Evolutionary conservation across 2,113 vertebrate genomes (phyloP).

Genomic region (Pluvialis apricaria): DNA sequence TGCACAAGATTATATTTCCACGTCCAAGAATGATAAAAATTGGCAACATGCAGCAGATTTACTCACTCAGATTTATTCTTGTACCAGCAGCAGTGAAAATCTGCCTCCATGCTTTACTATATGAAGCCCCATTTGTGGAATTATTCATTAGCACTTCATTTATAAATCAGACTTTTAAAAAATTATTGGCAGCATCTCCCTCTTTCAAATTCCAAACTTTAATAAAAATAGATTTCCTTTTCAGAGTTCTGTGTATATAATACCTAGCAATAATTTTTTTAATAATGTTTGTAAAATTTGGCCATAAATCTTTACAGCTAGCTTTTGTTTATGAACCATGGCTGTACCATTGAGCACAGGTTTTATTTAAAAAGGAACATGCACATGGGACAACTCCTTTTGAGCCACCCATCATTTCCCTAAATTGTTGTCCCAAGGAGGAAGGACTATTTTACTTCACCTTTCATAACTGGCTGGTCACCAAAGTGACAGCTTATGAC

Average conservation of each 20-base stretch:
- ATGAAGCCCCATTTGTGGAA: conserved; percentile 53
- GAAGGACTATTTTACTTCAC: neutral
- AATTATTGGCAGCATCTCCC: conserved; percentile 20
- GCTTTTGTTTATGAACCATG: neutral
- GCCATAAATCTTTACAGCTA: neutral
- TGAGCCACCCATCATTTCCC: neutral
- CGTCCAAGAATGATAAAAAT: conserved; percentile 16
- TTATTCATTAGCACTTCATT: conserved; percentile 62
- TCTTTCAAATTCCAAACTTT: conserved; percentile 25
- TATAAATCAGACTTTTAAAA: conserved; percentile 60
- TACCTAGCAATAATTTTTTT: neutral
- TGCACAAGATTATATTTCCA: conserved; percentile 19
- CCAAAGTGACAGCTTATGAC: neutral
- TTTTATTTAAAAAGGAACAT: neutral
- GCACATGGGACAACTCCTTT: neutral
- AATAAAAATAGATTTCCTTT: conserved; percentile 35
- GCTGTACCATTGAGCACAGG: neutral
- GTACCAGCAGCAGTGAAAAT: conserved; percentile 47
- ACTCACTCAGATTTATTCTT: conserved; percentile 63
- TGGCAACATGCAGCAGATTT: conserved; percentile 20
- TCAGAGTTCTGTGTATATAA: neutral
- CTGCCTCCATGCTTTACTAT: conserved; percentile 43
- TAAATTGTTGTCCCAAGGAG: neutral
- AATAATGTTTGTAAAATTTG: neutral
- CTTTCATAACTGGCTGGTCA: neutral